phyloP scores from a whole-genome alignment of 2,113 vertebrate genomes.

The Callospermophilus lateralis region DNA sequence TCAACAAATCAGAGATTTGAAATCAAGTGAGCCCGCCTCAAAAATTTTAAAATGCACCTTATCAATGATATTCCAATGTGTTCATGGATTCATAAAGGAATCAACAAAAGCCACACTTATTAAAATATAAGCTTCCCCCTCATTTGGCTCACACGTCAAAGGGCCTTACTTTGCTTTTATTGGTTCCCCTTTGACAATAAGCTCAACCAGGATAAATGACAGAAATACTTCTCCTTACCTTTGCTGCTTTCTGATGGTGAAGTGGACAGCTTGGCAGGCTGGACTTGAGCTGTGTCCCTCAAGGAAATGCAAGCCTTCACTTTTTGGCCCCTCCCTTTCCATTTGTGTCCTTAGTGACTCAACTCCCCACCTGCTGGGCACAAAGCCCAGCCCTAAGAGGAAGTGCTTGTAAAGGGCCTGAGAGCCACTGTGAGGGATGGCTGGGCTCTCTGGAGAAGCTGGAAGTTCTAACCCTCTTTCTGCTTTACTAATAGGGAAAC shows the following conservation, averaged over 20 bases:
- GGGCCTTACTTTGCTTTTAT: background rate
- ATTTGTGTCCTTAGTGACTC: slow-evolving; percentile 76
- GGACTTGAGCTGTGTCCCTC: background rate
- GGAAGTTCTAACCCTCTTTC: background rate
- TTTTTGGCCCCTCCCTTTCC: slow-evolving; percentile 80
- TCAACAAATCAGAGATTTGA: background rate
- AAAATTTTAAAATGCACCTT: background rate
- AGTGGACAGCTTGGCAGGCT: slow-evolving; percentile 19
- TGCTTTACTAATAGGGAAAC: background rate
- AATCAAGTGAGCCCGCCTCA: background rate
- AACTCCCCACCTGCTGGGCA: slow-evolving; percentile 40
- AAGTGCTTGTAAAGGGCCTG: background rate
- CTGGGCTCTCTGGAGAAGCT: background rate
- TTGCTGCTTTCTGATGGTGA: background rate
- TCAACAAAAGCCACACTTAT: background rate
- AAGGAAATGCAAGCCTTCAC: slow-evolving; percentile 79
- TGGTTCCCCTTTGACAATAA: background rate
- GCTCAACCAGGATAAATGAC: background rate
- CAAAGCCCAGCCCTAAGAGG: background rate
- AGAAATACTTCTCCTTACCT: slow-evolving; percentile 70
- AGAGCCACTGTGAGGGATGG: background rate
- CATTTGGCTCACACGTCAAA: background rate
- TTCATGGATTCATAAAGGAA: background rate
- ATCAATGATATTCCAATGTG: background rate
- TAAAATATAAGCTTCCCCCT: background rate